Evolutionary conservation across 2,797 vertebrate species (phyloP), one percentile per base, ranked within the genome.

Genomic region (Tolypeutes matacus): DNA sequence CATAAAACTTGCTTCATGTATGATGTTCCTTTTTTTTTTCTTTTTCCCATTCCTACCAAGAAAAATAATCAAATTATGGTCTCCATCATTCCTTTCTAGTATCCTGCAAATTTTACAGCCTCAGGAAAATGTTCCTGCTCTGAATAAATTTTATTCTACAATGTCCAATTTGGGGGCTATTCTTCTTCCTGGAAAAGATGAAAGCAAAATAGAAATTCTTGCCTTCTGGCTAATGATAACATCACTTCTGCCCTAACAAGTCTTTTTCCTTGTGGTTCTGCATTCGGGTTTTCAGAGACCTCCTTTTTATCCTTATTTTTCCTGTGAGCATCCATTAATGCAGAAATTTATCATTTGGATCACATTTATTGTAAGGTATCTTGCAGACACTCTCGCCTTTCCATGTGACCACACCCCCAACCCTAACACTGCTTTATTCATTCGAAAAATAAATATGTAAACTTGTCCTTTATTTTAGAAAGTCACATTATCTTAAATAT

Each of bases 381-480:
- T 87, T 86, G 10, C 3, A 83, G 76, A 42, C 25, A 75, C 56
- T 36, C 60, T 46, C 31, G 58, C 18, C 65, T 60, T 87, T 39
- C 42, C 9, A 80, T 77, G 27, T 51, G n/a, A 53, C 94, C 36
- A 76, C 12, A 81, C 21, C 76, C 7, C 46, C 5, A 18, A 72
- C 9, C 36, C 21, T 39, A 76, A 23, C 12, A 46, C 15, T 75
- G 72, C 56, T 77, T 15, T 31, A 42, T 49, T 34, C 87, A 62
- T 81, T 88, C 88, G 31, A 73, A 94, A 88, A 90, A 25, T 31
- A 86, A 85, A 60, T 78, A 92, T 49, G 25, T 86, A 88, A 86
- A 31, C 1, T 20, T 70, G 5, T 15, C 17, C 62, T 77, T 64
- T 94, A 46, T 58, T 25, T 34, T n/a, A 62, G 42, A 23, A 73